Evolutionary conservation across 2,113 vertebrate genomes (phyloP).

Genomic region (Sterna hirundo): DNA sequence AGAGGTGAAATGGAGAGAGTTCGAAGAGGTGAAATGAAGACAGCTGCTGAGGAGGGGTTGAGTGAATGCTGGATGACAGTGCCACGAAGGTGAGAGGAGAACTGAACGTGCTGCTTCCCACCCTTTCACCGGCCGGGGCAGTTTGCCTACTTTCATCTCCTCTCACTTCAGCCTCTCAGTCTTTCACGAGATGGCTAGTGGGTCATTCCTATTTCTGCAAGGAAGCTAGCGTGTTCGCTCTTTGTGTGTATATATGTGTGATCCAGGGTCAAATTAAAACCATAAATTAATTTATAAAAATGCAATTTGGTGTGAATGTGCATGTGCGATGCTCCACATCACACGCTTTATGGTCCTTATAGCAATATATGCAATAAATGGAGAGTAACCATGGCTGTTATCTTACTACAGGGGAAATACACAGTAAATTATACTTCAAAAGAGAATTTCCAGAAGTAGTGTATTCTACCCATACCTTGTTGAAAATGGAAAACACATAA

Average conservation of each 20-base stretch:
- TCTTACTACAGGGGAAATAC: background rate
- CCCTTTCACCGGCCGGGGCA: background rate
- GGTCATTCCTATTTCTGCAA: background rate
- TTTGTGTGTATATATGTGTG: background rate
- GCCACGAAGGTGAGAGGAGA: background rate
- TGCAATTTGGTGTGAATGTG: background rate
- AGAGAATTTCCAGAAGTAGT: background rate
- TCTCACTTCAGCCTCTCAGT: background rate
- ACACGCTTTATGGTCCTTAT: fast-evolving
- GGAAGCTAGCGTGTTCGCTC: background rate
- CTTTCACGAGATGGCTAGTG: background rate
- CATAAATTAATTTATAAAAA: background rate
- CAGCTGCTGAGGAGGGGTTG: background rate
- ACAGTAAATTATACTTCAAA: background rate
- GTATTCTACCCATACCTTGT: background rate
- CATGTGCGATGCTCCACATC: background rate
- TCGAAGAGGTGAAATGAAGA: background rate
- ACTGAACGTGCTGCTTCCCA: background rate
- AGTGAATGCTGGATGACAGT: background rate
- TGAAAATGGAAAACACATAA: background rate
- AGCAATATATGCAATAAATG: background rate
- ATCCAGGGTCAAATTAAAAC: background rate
- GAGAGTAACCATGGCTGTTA: background rate
- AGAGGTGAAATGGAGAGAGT: background rate
- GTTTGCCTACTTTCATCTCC: background rate